Conservation (phyloP, 2,113 vertebrate species). For the Globicephala melas region DNA sequence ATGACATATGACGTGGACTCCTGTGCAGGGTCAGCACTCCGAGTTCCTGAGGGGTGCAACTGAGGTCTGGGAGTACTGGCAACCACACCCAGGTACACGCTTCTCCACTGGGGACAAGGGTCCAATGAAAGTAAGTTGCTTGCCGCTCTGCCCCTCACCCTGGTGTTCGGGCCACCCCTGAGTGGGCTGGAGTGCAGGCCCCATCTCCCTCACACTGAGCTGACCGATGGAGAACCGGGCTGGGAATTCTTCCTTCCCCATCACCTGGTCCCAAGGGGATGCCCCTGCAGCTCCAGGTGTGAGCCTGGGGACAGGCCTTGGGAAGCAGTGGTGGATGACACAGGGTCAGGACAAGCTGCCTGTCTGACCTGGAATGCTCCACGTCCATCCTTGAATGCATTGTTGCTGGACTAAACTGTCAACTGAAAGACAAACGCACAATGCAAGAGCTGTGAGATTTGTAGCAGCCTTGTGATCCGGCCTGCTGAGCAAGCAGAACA, state of each 20-base stretch:
- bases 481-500: background rate
- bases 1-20: background rate
- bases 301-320: no score
- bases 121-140: background rate
- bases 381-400: background rate
- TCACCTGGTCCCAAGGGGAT: no score
- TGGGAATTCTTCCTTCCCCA: background rate
- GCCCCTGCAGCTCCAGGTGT: background rate
- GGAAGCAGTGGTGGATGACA: background rate
- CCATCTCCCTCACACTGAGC: background rate
- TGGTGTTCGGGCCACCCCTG: background rate
- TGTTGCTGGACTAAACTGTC: background rate
- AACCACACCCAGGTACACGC: background rate
- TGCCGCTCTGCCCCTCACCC: background rate
- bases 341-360: background rate
- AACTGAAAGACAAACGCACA: no score
- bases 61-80: background rate
- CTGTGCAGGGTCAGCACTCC: background rate
- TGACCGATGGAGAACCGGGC: background rate
- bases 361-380: background rate
- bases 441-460: background rate
- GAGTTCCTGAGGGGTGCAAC: background rate
- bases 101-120: background rate
- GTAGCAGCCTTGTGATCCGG: background rate
- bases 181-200: background rate